These are phyloP conservation scores for Pithys albifrons DNA, from an alignment of 2,113 vertebrate genomes.

Conservation along the genomic window DNA sequence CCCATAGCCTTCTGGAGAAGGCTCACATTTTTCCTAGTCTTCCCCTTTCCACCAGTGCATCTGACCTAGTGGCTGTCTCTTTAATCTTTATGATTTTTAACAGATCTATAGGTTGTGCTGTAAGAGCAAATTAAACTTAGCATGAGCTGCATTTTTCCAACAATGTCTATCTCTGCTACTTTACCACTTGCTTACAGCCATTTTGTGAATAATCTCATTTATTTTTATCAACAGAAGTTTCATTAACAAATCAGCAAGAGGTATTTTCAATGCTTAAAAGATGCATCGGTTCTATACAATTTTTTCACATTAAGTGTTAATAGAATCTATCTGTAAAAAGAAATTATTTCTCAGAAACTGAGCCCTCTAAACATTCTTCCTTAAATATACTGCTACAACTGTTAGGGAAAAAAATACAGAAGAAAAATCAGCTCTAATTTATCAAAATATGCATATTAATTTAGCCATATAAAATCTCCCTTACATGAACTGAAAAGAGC, in stretches of 20 bases:
- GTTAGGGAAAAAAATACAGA: background rate
- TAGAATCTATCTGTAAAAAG: background rate
- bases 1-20: background rate
- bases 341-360: background rate
- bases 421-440: background rate
- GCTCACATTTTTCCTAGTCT: background rate
- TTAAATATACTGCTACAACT: background rate
- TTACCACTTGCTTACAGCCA: background rate
- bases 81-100: background rate
- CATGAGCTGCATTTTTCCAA: background rate
- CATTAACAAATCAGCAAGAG: background rate
- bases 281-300: background rate
- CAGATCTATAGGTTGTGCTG: background rate
- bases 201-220: background rate
- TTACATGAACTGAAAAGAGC: background rate
- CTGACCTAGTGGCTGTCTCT: background rate
- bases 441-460: background rate
- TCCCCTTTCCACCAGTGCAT: background rate
- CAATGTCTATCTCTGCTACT: background rate
- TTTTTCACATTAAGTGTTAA: background rate
- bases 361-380: background rate
- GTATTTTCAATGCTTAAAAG: background rate
- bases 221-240: background rate
- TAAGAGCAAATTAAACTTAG: background rate
- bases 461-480: background rate